These are phyloP conservation scores for Apodemia hepburni DNA, from an alignment of 2,888 invertebrate genomes.

Conservation along the genomic window DNA sequence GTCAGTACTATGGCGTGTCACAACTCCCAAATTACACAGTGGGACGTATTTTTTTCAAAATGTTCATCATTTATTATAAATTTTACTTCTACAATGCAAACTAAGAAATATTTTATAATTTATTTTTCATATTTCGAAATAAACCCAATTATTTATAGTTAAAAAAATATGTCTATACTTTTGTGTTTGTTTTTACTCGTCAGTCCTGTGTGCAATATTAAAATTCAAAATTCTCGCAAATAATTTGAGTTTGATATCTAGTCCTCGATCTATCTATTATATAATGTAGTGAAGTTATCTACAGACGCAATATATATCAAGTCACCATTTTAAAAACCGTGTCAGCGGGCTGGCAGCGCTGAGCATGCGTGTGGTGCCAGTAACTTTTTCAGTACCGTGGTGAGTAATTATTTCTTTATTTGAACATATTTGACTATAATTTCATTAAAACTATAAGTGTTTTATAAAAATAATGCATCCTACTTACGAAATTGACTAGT, in stretches of 20 bases:
- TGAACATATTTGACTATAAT: not conserved
- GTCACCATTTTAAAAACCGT: not conserved
- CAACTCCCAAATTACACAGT: not conserved
- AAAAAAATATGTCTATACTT: not conserved
- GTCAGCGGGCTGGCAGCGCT: not conserved
- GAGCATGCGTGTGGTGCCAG: not conserved
- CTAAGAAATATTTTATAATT: not conserved
- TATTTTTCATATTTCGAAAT: not conserved
- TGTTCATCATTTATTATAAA: not conserved
- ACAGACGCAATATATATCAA: not conserved
- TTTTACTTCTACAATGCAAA: not conserved
- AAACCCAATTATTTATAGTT: not conserved
- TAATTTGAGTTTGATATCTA: not conserved
- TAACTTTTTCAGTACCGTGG: not conserved
- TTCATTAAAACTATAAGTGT: not conserved
- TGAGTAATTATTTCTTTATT: slow-evolving; percentile 4
- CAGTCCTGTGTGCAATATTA: slow-evolving; percentile 1
- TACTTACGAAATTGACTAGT: not conserved
- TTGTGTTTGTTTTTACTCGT: not conserved
- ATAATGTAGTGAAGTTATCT: not conserved
- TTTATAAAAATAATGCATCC: not conserved
- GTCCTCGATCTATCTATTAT: not conserved
- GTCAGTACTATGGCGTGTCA: not conserved
- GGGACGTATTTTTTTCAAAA: not conserved
- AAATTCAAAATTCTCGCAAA: not conserved